Conservation (phyloP, 2,888 invertebrate species). For the Gerosis bhagava region DNA sequence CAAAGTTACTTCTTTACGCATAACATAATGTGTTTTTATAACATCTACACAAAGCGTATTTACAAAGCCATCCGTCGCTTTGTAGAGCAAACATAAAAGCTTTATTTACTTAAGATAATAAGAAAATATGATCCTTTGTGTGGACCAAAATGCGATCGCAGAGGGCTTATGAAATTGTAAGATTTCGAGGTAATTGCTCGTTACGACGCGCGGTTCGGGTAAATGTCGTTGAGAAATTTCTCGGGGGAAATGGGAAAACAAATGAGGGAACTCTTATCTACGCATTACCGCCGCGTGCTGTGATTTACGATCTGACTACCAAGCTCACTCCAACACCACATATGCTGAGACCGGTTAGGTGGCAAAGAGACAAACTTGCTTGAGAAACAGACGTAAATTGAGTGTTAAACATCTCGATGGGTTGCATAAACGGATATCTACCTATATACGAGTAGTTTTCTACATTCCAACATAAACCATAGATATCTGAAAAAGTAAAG, state of each 20-base stretch:
- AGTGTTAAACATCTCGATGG: slow-evolving; percentile 62
- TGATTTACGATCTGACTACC: slow-evolving; percentile 74
- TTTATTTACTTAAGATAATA: slow-evolving; percentile 25
- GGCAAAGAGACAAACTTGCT: slow-evolving; percentile 56
- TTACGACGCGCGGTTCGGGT: slow-evolving; percentile 59
- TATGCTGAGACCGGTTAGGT: slow-evolving; percentile 54
- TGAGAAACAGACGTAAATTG: slow-evolving; percentile 67
- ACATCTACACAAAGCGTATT: slow-evolving; percentile 14
- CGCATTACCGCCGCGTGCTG: slow-evolving; percentile 69
- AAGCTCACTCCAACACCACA: slow-evolving; percentile 33
- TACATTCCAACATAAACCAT: no score
- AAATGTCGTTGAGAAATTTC: slow-evolving; percentile 75
- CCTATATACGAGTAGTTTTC: no score
- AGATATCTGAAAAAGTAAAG: no score
- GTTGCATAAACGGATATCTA: slow-evolving; percentile 63
- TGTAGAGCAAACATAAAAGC: slow-evolving; percentile 24
- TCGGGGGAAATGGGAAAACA: slow-evolving; percentile 77
- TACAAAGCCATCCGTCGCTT: slow-evolving; percentile 19
- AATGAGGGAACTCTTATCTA: slow-evolving; percentile 79
- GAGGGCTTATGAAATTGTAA: slow-evolving; percentile 45
- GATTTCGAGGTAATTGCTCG: slow-evolving; percentile 54
- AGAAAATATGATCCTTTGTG: slow-evolving; percentile 26
- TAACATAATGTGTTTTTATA: no score
- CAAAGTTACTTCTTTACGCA: no score
- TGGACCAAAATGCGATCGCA: slow-evolving; percentile 21